Evolutionary conservation across 2,113 vertebrate genomes (phyloP).

Genomic region (Callocephalon fimbriatum): DNA sequence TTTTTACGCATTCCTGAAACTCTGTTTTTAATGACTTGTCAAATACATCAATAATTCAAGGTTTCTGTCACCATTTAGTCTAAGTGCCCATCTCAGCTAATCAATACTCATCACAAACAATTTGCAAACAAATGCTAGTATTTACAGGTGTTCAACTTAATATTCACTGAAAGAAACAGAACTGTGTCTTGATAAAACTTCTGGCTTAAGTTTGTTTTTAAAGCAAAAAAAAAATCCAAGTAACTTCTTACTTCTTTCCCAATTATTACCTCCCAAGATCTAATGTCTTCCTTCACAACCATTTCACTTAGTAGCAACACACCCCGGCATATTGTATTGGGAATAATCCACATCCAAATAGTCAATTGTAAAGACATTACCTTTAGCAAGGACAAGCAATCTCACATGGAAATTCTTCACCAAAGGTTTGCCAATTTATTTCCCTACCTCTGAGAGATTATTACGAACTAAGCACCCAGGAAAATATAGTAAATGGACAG

Average conservation of each 20-base stretch:
- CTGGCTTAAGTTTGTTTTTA: not conserved
- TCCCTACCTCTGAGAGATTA: not conserved
- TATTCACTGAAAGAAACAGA: not conserved
- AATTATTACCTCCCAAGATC: not conserved
- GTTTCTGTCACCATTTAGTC: not conserved
- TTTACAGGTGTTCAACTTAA: not conserved
- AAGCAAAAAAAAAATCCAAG: fast-evolving
- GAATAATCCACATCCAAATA: not conserved
- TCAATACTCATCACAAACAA: not conserved
- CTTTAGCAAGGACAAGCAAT: not conserved
- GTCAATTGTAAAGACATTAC: not conserved
- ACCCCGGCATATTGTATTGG: not conserved
- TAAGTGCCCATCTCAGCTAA: not conserved
- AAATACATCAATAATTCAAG: not conserved
- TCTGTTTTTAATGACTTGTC: not conserved
- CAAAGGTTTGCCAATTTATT: not conserved
- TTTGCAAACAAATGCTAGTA: not conserved
- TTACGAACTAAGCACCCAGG: not conserved
- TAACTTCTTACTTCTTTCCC: not conserved
- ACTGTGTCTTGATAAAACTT: not conserved
- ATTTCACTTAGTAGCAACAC: not conserved
- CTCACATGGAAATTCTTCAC: not conserved
- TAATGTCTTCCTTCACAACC: not conserved
- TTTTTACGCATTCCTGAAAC: not conserved
- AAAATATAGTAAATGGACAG: not conserved